Evolutionary conservation across 2,113 vertebrate species (phyloP).

Genomic region (Cynoglossus semilaevis): DNA sequence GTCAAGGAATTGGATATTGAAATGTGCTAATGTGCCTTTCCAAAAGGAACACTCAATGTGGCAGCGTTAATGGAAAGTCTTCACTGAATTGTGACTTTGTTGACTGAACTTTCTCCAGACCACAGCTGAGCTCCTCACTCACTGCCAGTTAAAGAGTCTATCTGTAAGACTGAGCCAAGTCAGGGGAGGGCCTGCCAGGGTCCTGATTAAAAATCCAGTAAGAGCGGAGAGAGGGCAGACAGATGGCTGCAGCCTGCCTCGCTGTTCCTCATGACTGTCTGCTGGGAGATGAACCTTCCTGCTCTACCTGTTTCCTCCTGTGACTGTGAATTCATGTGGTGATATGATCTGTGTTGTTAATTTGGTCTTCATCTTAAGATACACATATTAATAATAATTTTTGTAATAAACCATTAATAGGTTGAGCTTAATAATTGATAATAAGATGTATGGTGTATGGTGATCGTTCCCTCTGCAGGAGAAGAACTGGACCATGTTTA

Average conservation of each 20-base stretch:
- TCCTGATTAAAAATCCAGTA: slow-evolving; percentile 58
- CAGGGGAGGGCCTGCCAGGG: slow-evolving; percentile 36
- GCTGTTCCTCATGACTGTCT: slow-evolving; percentile 33
- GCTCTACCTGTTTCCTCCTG: slow-evolving; percentile 42
- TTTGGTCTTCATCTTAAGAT: too few species aligned
- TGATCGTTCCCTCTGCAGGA: too few species aligned
- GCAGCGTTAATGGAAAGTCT: neutral
- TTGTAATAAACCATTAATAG: too few species aligned
- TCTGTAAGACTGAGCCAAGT: slow-evolving; percentile 37
- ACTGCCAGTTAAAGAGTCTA: slow-evolving; percentile 49
- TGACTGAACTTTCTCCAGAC: slow-evolving; percentile 34
- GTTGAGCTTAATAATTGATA: too few species aligned
- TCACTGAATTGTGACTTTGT: slow-evolving; percentile 13
- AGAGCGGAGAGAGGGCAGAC: neutral
- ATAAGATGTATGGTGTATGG: too few species aligned
- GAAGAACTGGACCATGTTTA: too few species aligned
- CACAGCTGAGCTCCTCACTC: slow-evolving; percentile 37
- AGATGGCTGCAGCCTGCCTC: slow-evolving; percentile 34
- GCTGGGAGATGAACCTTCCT: slow-evolving; percentile 30
- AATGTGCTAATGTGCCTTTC: too few species aligned
- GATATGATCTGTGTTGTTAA: slow-evolving; percentile 7
- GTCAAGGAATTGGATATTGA: too few species aligned
- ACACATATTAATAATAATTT: too few species aligned
- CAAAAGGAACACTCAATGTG: too few species aligned
- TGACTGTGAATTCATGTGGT: slow-evolving; percentile 46